Evolutionary conservation across 2,113 vertebrate genomes (phyloP).

Genomic region (Syngnathoides biaculeatus): DNA sequence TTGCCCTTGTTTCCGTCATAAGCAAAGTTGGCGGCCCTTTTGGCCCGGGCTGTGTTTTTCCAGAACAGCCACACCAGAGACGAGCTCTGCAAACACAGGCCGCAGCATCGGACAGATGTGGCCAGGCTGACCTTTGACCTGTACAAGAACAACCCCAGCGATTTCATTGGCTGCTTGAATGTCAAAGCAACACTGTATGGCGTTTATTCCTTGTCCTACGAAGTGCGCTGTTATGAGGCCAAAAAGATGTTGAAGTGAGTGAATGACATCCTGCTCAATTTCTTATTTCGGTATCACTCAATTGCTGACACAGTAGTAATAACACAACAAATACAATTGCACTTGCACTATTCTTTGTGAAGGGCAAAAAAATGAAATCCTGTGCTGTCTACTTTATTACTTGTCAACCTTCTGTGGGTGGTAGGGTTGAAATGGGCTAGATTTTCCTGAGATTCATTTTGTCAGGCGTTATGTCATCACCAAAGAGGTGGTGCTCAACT

Average conservation of each 20-base stretch:
- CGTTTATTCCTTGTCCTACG: conserved; percentile 85
- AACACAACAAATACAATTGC: not conserved
- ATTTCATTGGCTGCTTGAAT: conserved; percentile 89
- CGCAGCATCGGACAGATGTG: conserved; percentile 79
- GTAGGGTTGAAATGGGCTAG: conserved; percentile 10
- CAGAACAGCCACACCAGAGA: conserved; percentile 53
- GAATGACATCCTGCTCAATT: not conserved
- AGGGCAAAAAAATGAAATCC: not conserved
- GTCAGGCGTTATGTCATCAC: conserved; percentile 38
- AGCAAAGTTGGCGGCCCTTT: not conserved
- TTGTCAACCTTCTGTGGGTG: conserved; percentile 7
- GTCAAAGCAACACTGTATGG: conserved; percentile 90
- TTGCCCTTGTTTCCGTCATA: not conserved
- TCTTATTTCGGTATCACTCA: not conserved
- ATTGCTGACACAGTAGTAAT: not conserved
- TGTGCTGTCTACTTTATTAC: not conserved
- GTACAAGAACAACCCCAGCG: conserved; percentile 86
- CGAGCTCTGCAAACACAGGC: conserved; percentile 47
- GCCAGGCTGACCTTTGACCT: conserved; percentile 87
- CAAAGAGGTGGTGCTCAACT: conserved; percentile 30
- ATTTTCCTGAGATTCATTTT: conserved; percentile 51
- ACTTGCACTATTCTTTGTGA: not conserved
- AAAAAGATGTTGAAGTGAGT: conserved; percentile 61
- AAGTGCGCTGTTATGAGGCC: conserved; percentile 84
- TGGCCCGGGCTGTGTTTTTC: conserved; percentile 1